These are phyloP conservation scores for Seriola dumerili DNA, from an alignment of 2,113 vertebrate species.

Conservation along the genomic window DNA sequence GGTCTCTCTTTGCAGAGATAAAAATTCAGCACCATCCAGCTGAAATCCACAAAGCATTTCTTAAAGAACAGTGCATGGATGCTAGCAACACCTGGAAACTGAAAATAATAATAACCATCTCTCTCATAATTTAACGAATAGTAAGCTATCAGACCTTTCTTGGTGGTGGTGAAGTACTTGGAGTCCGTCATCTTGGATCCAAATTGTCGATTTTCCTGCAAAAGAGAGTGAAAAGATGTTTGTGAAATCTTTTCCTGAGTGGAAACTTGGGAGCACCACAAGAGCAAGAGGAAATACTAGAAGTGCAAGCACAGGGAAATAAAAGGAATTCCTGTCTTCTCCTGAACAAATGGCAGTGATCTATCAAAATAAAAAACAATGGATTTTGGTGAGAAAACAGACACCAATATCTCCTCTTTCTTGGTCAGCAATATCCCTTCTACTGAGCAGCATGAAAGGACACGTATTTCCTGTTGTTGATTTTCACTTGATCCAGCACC, in stretches of 20 bases:
- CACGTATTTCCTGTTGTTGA: slow-evolving; percentile 62
- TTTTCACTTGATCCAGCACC: background rate
- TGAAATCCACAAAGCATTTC: background rate
- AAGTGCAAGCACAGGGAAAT: slow-evolving; percentile 77
- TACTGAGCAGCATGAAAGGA: slow-evolving; percentile 10
- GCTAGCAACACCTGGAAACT: background rate
- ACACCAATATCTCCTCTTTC: slow-evolving; percentile 9
- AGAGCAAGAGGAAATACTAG: slow-evolving; percentile 73
- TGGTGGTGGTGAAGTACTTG: slow-evolving; percentile 99
- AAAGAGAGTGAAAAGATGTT: slow-evolving; percentile 24
- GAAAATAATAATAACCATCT: background rate
- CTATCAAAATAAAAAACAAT: slow-evolving; percentile 59
- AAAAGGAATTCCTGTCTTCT: slow-evolving; percentile 74
- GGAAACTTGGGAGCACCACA: slow-evolving; percentile 49
- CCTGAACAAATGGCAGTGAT: slow-evolving; percentile 39
- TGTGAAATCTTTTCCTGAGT: slow-evolving; percentile 28
- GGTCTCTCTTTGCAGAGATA: background rate
- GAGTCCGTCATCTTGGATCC: slow-evolving; percentile 97
- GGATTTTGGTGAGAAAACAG: slow-evolving; percentile 33
- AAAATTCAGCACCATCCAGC: background rate
- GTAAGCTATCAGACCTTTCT: slow-evolving; percentile 90
- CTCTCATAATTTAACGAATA: background rate
- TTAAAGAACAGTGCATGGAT: background rate
- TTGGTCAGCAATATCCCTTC: slow-evolving; percentile 47
- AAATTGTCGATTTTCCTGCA: slow-evolving; percentile 85